These are phyloP conservation scores for Origma solitaria DNA, from an alignment of 2,113 vertebrate species.

Conservation along the genomic window DNA sequence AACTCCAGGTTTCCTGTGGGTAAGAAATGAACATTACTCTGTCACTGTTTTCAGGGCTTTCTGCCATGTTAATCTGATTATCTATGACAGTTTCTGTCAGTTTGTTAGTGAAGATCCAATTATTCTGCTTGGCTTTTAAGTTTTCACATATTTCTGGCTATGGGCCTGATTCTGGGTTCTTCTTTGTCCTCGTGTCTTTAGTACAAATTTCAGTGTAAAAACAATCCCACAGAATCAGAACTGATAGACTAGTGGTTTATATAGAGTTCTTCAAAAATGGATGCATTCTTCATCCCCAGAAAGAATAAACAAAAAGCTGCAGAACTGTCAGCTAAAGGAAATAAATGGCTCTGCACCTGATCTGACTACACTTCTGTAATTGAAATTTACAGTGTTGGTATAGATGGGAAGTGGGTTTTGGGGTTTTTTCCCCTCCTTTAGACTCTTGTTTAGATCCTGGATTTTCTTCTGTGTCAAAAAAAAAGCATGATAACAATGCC, in stretches of 20 bases:
- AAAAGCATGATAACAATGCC: background rate
- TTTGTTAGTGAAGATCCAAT: slow-evolving; percentile 55
- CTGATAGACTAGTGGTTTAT: background rate
- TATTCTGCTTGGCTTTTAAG: slow-evolving; percentile 60
- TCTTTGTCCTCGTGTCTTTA: background rate
- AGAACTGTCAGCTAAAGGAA: background rate
- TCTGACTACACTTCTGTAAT: background rate
- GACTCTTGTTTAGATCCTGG: background rate
- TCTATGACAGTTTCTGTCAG: slow-evolving; percentile 45
- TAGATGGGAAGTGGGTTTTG: background rate
- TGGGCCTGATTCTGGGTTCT: background rate
- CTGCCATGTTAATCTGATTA: slow-evolving; percentile 60
- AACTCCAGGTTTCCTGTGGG: slow-evolving; percentile 1
- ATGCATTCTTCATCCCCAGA: background rate
- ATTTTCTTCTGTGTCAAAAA: background rate
- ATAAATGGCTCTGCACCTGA: background rate
- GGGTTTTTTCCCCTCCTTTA: background rate
- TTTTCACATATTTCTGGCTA: slow-evolving; percentile 27
- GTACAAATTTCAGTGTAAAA: background rate
- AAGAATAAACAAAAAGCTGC: background rate
- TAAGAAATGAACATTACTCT: slow-evolving; percentile 32
- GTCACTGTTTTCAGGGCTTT: slow-evolving; percentile 36
- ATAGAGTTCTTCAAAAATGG: background rate
- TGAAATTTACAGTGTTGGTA: background rate
- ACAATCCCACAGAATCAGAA: background rate